Base-by-base conservation (phyloP, 2,888 invertebrate species). In the Aethes cnicana region DNA sequence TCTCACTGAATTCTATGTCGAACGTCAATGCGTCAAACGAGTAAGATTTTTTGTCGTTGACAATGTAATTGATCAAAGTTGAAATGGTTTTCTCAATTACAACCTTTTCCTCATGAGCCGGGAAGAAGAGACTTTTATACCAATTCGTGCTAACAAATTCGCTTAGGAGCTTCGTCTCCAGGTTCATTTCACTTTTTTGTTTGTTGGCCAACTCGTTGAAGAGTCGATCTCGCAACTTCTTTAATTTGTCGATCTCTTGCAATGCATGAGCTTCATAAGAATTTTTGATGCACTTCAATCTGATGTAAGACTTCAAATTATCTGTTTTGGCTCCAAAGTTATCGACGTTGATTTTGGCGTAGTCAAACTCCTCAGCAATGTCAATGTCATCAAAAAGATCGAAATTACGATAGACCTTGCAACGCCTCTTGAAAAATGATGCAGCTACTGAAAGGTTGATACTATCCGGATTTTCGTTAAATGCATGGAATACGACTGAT, bases 11-110 rank as follows among this genome's bases (percentile, higher is more conserved):
- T 41, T 56, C 63, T 1, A 28, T 66, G 0, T 65, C 56, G 18
- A 68, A 74, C 50, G 69, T 72, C 43, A 76, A 62, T 3, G 62
- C 65, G 35, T 75, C 73, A 52, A 77, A 76, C 1, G 54, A 55
- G 30, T 62, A 74, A 1, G 74, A 74, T 49, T 75, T 77, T 11
- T 16, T 54, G 1, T 75, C 72, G 28, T 57, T 67, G n/a, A 62
- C 52, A 7, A 77, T 73, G 41, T 76, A 75, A 55, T 76, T 76
- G 9, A 77, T 74, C 20, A 76, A 58, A 37, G 72, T 64, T 8
- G 64, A 52, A 48, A 77, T 66, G 0, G 61, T 64, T 60, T 69
- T 71, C 12, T 76, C 76, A 44, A 76, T 57, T 2, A 66, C 64
- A 36, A 66, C 53, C 35, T 66, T 70, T 2, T 9, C 8, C 2